These are phyloP conservation scores for Meandrina meandrites DNA, from an alignment of 92 coral and sea anemone species.

Conservation along the genomic window DNA sequence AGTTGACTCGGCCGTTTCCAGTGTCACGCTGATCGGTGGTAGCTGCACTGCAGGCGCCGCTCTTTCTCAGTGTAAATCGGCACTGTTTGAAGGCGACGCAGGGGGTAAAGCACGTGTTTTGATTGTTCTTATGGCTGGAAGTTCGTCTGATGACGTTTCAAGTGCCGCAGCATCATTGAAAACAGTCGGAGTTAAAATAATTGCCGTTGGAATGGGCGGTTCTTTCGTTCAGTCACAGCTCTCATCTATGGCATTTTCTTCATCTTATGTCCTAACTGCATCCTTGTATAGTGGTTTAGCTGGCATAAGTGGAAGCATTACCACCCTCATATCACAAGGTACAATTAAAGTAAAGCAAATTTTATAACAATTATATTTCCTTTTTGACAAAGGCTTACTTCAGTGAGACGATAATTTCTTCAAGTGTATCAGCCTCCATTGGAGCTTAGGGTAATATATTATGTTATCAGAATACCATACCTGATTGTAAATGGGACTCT, in stretches of 20 bases:
- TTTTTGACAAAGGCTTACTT: no score
- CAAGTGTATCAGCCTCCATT: no score
- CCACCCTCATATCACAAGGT: slow-evolving; percentile 34
- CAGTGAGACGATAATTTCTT: no score
- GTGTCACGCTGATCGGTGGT: slow-evolving; percentile 41
- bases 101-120: slow-evolving; percentile 57
- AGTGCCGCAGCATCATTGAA: slow-evolving; percentile 60
- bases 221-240: slow-evolving; percentile 43
- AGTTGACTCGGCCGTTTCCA: slow-evolving; percentile 43
- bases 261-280: slow-evolving; percentile 9
- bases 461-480: no score
- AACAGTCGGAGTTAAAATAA: slow-evolving; percentile 69
- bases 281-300: slow-evolving; percentile 26
- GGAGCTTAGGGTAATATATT: no score
- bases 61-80: slow-evolving; percentile 32
- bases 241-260: slow-evolving; percentile 27
- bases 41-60: slow-evolving; percentile 46
- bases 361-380: not conserved
- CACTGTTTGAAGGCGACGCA: slow-evolving; percentile 38
- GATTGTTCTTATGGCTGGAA: slow-evolving; percentile 82
- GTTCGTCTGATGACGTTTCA: slow-evolving; percentile 72
- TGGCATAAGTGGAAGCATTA: slow-evolving; percentile 14
- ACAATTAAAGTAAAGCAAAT: not conserved
- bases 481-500: no score
- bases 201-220: slow-evolving; percentile 77